phyloP scores from a whole-genome alignment of 2,888 invertebrate species.

The Plagodis dolabraria region DNA sequence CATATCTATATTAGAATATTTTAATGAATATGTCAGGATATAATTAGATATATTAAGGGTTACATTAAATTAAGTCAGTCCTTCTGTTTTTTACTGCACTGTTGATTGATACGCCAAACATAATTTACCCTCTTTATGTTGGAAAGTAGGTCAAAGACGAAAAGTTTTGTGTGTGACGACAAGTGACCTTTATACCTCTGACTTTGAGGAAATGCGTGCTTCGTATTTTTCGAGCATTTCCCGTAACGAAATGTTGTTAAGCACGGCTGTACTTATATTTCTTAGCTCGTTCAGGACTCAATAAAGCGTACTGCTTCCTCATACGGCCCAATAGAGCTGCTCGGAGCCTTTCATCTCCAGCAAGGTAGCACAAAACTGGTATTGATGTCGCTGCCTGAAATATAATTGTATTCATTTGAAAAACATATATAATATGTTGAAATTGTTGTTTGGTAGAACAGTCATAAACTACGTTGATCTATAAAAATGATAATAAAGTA shows the following conservation, averaged over 20 bases:
- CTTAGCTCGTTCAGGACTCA: conserved; percentile 69
- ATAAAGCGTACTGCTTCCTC: conserved; percentile 74
- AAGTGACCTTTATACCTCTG: background rate
- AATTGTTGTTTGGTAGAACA: too few relatives aligned
- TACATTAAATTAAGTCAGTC: too few relatives aligned
- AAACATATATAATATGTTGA: background rate
- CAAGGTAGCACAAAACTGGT: conserved; percentile 77
- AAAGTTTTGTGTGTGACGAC: too few relatives aligned
- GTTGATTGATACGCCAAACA: too few relatives aligned
- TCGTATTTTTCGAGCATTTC: background rate
- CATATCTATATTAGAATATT: too few relatives aligned
- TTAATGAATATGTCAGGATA: too few relatives aligned
- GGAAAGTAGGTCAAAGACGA: conserved; percentile 8
- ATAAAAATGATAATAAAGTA: too few relatives aligned
- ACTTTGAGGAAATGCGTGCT: background rate
- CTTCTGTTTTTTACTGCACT: too few relatives aligned
- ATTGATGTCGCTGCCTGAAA: conserved; percentile 77
- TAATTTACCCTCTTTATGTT: background rate
- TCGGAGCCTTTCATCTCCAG: conserved; percentile 73
- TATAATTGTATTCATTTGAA: background rate
- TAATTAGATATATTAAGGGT: too few relatives aligned
- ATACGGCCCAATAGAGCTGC: conserved; percentile 80
- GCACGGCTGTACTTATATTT: conserved; percentile 50
- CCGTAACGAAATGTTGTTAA: conserved; percentile 15
- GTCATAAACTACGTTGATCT: too few relatives aligned